Evolutionary conservation across 1,140 invertebrate genomes (phyloP), one percentile per base, ranked within the genome.

Genomic region (Diachasma alloeum): DNA sequence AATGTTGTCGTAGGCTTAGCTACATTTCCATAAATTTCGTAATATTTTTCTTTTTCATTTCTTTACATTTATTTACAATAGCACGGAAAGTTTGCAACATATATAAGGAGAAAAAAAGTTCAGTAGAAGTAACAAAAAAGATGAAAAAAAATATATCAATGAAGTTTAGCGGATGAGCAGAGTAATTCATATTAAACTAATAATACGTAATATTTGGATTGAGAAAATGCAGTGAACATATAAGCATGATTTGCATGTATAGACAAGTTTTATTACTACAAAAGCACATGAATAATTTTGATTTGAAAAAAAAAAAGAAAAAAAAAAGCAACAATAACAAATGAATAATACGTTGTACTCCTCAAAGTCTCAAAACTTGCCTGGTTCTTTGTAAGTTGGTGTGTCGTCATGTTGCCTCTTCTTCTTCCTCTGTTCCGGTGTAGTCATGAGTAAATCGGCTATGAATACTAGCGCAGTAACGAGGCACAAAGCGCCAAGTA

Each of bases 381-480:
- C 87, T 82, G 81, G 76, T 79, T 84, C 84, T 48, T 85, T 87
- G 36, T 83, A 83, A 6, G 84, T 83, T 72, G 84, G 82, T 2
- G 81, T 82, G 1, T 80, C 80, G 26, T 83, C 82, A 24, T 83
- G 82, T 15, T n/a, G 31, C 9, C n/a, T 39, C 10, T 68, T 68
- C 13, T 85, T 86, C 37, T 83, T 78, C 72, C 85, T 85, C 42
- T 76, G 80, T 26, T 81, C 80, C 2, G 83, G 84, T 0, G 83
- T 78, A 13, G 78, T 83, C 83, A 90, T 89, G 72, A 90, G 72
- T 63, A 90, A 53, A 82, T 95, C 94, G 17, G 92, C 82, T 5
- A 95, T 90, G 85, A 94, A 94, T 3, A 94, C 87, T 1, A 92
- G 90, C 0, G 92, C 94, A 0, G 93, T 93, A 8, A 93, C 74